Evolutionary conservation across 2,113 vertebrate genomes (phyloP).

Genomic region (Corapipo altera): DNA sequence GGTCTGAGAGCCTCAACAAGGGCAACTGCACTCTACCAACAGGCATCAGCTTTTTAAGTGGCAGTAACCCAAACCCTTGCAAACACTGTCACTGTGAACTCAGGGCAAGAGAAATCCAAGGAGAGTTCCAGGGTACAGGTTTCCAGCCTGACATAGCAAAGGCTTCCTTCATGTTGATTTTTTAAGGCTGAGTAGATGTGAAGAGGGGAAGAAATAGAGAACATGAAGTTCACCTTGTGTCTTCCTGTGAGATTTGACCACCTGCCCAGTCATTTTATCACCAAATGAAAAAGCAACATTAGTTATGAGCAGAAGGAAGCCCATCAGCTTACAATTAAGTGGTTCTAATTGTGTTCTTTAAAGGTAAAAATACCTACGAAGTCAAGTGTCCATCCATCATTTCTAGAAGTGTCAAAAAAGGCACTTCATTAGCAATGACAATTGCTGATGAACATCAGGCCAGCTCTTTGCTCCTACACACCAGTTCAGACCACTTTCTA

Average conservation of each 20-base stretch:
- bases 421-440: background rate
- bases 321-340: background rate
- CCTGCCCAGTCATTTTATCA: background rate
- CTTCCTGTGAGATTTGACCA: background rate
- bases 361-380: too few relatives aligned
- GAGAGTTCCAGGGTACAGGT: background rate
- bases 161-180: background rate
- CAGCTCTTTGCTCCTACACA: background rate
- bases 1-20: background rate
- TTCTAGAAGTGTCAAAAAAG: background rate
- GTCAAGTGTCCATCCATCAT: background rate
- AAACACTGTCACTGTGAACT: background rate
- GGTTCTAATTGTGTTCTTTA: background rate
- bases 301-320: background rate
- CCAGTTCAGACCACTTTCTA: background rate
- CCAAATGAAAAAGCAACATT: background rate
- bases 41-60: background rate
- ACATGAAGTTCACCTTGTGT: fast-evolving
- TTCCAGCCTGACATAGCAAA: background rate
- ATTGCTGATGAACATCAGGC: background rate
- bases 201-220: background rate
- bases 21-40: background rate
- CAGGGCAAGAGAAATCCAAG: background rate
- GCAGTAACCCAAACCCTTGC: background rate
- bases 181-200: background rate